Evolutionary conservation across 2,888 invertebrate species (phyloP).

Genomic region (Ryuthela nishihirai): DNA sequence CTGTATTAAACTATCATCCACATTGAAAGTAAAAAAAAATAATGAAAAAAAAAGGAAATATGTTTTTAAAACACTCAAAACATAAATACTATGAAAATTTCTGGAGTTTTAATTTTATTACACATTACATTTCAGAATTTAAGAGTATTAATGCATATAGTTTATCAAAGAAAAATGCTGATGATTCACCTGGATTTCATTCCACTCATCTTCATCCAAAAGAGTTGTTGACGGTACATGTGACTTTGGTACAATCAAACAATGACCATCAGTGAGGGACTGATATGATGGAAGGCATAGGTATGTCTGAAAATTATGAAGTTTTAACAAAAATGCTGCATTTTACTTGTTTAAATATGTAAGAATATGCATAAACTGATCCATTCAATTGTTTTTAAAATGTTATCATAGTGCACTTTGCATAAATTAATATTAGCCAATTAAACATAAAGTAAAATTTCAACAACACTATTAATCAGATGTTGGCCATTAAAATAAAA

Average conservation of each 20-base stretch:
- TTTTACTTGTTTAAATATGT: conserved; percentile 5
- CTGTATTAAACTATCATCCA: not conserved
- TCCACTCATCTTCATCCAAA: conserved; percentile 92
- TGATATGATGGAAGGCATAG: conserved; percentile 73
- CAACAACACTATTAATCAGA: no score
- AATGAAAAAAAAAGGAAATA: not conserved
- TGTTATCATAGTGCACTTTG: no score
- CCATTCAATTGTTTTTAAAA: no score
- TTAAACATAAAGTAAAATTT: no score
- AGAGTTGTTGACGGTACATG: conserved; percentile 75
- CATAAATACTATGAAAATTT: no score
- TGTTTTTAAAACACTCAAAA: not conserved
- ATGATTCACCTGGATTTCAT: conserved; percentile 67
- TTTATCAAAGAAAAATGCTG: no score
- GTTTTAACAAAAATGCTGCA: no score
- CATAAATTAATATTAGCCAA: no score
- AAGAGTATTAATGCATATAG: no score
- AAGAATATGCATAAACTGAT: conserved; percentile 22
- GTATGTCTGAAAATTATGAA: conserved; percentile 65
- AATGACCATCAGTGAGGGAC: conserved; percentile 81
- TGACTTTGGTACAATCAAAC: conserved; percentile 73
- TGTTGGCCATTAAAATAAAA: no score
- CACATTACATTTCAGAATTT: no score
- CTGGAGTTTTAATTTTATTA: no score
- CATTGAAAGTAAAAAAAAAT: not conserved